phyloP scores from a whole-genome alignment of 2,888 invertebrate genomes.

The Coelinius sp. region DNA sequence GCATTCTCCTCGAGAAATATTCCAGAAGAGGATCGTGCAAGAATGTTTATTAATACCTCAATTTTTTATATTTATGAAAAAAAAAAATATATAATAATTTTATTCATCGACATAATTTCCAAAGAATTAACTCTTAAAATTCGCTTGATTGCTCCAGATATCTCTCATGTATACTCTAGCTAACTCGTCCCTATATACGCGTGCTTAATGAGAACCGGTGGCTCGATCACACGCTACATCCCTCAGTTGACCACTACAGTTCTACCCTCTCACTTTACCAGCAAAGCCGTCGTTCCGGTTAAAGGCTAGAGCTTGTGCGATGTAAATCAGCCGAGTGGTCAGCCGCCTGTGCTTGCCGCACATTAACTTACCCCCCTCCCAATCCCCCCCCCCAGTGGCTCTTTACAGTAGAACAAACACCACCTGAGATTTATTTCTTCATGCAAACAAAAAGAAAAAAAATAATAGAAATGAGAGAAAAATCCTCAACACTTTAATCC shows the following conservation, averaged over 20 bases:
- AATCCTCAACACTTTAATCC: slow-evolving; percentile 4
- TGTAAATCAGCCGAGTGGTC: slow-evolving; percentile 70
- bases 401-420: slow-evolving; percentile 23
- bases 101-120: neutral
- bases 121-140: neutral
- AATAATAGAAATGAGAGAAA: neutral
- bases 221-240: slow-evolving; percentile 63
- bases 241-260: slow-evolving; percentile 63
- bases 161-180: neutral
- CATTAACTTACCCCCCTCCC: slow-evolving; percentile 65
- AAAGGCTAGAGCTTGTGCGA: slow-evolving; percentile 59
- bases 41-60: slow-evolving; percentile 13
- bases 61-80: too few species aligned
- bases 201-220: slow-evolving; percentile 61
- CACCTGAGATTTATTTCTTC: slow-evolving; percentile 18
- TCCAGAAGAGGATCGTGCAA: neutral
- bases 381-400: neutral
- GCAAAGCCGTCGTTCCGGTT: slow-evolving; percentile 52
- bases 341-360: slow-evolving; percentile 64
- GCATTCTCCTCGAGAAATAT: slow-evolving; percentile 60
- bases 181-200: slow-evolving; percentile 35
- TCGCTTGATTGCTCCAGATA: neutral
- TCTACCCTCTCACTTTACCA: slow-evolving; percentile 33
- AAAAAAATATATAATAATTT: too few species aligned
- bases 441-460: neutral